These are phyloP conservation scores for Brachyptera risi DNA, from an alignment of 2,888 invertebrate species.

Conservation along the genomic window DNA sequence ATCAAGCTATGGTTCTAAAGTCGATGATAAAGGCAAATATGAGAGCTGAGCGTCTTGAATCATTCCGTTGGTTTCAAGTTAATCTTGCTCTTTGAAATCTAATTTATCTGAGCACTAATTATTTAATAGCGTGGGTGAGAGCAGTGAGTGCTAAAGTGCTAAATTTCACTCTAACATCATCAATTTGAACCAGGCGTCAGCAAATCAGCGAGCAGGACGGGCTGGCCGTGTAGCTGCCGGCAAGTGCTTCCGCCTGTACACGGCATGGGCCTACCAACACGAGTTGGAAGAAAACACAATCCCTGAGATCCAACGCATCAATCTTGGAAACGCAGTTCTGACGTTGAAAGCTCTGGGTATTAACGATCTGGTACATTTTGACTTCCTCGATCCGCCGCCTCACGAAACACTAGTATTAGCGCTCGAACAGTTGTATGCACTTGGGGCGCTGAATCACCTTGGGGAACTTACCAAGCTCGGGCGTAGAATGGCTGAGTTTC, in stretches of 20 bases:
- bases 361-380: constrained; percentile 96
- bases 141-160: too few species aligned
- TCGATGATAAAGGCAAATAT: constrained; percentile 6
- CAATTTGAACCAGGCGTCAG: constrained; percentile 65
- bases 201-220: constrained; percentile 94
- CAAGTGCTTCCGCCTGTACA: constrained; percentile 96
- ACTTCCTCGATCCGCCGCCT: constrained; percentile 97
- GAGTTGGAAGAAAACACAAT: constrained; percentile 97
- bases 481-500: constrained; percentile 98
- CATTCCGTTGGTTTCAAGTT: background rate
- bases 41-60: background rate
- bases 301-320: constrained; percentile 97
- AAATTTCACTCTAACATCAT: too few species aligned
- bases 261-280: constrained; percentile 97
- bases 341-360: constrained; percentile 96
- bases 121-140: background rate
- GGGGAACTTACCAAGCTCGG: constrained; percentile 97
- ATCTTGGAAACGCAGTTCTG: constrained; percentile 95
- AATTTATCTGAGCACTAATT: background rate
- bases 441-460: constrained; percentile 95
- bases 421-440: constrained; percentile 93
- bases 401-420: constrained; percentile 90
- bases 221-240: constrained; percentile 96
- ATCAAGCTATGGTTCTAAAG: background rate
- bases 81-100: background rate